Base-by-base conservation (phyloP, 2,113 vertebrate genomes). In the Caranx ignobilis region DNA sequence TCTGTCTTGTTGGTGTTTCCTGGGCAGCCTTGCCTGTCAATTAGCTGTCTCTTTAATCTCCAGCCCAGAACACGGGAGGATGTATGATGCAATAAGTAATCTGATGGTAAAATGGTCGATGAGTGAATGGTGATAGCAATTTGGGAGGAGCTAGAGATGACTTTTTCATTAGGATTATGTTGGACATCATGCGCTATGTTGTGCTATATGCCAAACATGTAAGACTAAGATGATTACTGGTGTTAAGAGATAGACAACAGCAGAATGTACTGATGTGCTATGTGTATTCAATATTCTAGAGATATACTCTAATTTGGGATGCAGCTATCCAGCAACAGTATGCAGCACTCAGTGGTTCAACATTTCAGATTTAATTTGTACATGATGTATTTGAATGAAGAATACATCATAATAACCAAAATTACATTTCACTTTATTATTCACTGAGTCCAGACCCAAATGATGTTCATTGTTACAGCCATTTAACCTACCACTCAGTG, bases 21-120 rank as follows among this genome's bases (percentile, higher is more conserved):
- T 88, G 85, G 87, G 79, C 83, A 84, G 75, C 78, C 67, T 65
- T 74, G 84, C 79, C 87, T 90, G 89, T 95, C 94, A 92, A 92
- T 93, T 93, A 94, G 84, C 86, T 90, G 92, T 93, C 86, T 91
- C 90, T 92, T 91, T 94, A 93, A 94, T 94, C 93, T 94, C 69
- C 79, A 76, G 70, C 60, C 76, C 59, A 74, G 86, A 88, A 87
- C 84, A 80, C 41, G 61, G 78, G 83, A 84, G 84, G 66, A 71
- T 63, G 70, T 81, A 84, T 95, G 92, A 93, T 94, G 94, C 90
- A 95, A 94, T 91, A 70, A 88, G 75, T 83, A 88, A 91, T 92
- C 86, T 76, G 85, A 75, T 69, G 87, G 79, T 87, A 88, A 88
- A 92, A 91, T 75, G 72, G 86, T 87, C 74, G 83, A 59, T 3